A percentile compares a stretch with the other conserved stretches of the same genome.
Conservation (phyloP, 2,888 invertebrate genomes). For the Nephrotoma flavescens region DNA sequence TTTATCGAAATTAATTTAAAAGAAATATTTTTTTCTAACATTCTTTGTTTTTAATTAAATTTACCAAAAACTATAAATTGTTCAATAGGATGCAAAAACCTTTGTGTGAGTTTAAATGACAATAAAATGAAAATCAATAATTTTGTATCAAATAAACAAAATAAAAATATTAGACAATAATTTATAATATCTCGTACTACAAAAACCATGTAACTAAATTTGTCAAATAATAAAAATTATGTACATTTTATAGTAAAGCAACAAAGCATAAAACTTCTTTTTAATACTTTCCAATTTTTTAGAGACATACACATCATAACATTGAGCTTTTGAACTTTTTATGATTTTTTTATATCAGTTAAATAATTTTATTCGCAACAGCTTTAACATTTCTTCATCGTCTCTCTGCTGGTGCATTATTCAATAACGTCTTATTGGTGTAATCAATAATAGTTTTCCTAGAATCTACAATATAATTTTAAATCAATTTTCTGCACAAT, state of each 20-base stretch:
- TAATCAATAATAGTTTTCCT: background rate
- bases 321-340: background rate
- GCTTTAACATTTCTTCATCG: background rate
- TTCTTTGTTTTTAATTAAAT: background rate
- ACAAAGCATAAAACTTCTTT: background rate
- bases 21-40: background rate
- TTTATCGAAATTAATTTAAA: conserved; percentile 33
- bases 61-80: background rate
- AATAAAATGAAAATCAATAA: background rate
- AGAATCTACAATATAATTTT: background rate
- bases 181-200: background rate
- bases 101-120: background rate
- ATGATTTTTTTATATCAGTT: background rate
- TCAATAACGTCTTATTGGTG: background rate
- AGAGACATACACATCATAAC: background rate
- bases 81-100: background rate
- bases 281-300: background rate
- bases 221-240: background rate
- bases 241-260: background rate
- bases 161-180: background rate
- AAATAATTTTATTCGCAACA: background rate
- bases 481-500: background rate
- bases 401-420: background rate
- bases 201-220: background rate
- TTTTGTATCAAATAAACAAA: background rate